phyloP scores from a whole-genome alignment of 2,113 vertebrate species.

The Leptobrachium ailaonicum region DNA sequence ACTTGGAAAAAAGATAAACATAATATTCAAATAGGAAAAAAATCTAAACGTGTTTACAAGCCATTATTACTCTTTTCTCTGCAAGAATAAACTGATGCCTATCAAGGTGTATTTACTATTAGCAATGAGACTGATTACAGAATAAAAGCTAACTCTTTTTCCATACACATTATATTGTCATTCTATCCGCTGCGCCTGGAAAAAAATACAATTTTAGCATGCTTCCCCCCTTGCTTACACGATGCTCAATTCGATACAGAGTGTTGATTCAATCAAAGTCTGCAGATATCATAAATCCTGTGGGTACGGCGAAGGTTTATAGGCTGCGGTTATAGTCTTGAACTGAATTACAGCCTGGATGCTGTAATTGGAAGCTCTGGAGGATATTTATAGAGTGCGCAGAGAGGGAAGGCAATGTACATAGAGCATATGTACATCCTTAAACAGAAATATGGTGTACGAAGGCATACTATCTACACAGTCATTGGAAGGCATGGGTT shows the following conservation, averaged over 20 bases:
- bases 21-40: too few relatives aligned
- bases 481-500: too few relatives aligned
- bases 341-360: conserved; percentile 35
- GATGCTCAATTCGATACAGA: conserved; percentile 32
- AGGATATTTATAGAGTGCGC: conserved; percentile 42
- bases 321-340: conserved; percentile 20
- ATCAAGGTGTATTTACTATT: not conserved
- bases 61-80: conserved; percentile 29
- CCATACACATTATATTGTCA: not conserved
- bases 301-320: conserved; percentile 33
- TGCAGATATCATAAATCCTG: conserved; percentile 46
- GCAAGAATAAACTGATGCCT: conserved; percentile 27
- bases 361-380: conserved; percentile 40
- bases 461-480: too few relatives aligned
- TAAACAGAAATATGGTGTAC: too few relatives aligned
- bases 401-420: conserved; percentile 27
- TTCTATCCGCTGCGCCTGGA: not conserved
- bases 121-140: too few relatives aligned
- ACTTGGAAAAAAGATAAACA: too few relatives aligned
- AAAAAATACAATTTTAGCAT: not conserved
- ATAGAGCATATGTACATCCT: conserved; percentile 4
- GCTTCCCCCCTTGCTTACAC: conserved; percentile 11
- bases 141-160: too few relatives aligned
- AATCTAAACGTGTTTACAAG: conserved; percentile 22
- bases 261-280: conserved; percentile 33